These are phyloP conservation scores for Conomelus anceps DNA, from an alignment of 2,888 invertebrate species.

Conservation along the genomic window DNA sequence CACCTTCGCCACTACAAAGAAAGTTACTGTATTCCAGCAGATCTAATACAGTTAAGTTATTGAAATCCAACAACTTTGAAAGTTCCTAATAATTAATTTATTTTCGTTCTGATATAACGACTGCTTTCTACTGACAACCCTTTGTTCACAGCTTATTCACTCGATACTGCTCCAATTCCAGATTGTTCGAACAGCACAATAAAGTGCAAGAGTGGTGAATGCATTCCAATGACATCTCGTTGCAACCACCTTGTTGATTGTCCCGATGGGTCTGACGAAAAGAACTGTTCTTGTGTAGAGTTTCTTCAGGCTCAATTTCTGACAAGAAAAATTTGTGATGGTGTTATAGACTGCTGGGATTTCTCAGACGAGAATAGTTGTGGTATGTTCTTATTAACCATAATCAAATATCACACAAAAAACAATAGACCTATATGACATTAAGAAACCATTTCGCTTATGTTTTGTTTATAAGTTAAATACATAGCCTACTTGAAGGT, in stretches of 20 bases:
- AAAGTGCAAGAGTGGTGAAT: constrained; percentile 56
- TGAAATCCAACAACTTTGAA: too few relatives aligned
- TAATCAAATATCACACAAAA: not conserved
- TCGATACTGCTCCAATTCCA: constrained; percentile 22
- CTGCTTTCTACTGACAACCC: too few relatives aligned
- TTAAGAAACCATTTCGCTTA: not conserved
- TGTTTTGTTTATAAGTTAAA: not conserved
- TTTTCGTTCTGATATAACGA: too few relatives aligned
- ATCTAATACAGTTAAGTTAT: too few relatives aligned
- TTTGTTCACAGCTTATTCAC: too few relatives aligned
- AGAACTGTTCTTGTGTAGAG: constrained; percentile 67
- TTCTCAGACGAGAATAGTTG: constrained; percentile 70
- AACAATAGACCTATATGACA: not conserved
- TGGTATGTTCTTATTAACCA: constrained; percentile 47
- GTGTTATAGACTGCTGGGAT: constrained; percentile 72
- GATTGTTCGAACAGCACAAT: constrained; percentile 45
- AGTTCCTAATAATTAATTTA: too few relatives aligned
- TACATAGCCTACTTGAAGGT: not conserved
- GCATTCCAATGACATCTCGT: constrained; percentile 56
- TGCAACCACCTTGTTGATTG: constrained; percentile 68
- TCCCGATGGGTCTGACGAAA: constrained; percentile 62
- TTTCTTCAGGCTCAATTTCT: constrained; percentile 62
- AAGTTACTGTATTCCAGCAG: too few relatives aligned
- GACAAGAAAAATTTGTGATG: constrained; percentile 69
- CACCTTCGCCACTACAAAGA: too few relatives aligned